A percentile compares a stretch with the other conserved stretches of the same genome.
Evolutionary conservation across 1,140 invertebrate species (phyloP).

Genomic region (Drosophila insularis): DNA sequence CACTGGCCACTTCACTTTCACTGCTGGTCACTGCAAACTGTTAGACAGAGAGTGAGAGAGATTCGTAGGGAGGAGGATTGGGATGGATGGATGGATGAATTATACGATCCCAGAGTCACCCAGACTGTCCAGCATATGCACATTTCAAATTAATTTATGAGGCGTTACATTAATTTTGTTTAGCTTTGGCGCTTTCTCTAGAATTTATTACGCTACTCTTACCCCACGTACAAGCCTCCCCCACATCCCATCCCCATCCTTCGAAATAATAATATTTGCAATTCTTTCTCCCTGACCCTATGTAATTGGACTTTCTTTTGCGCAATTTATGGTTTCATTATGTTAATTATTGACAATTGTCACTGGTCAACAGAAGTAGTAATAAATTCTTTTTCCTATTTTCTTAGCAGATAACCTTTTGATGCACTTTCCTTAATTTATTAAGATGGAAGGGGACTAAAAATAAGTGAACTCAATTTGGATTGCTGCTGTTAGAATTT

Average conservation of each 20-base stretch:
- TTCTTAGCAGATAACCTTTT: conserved; percentile 48
- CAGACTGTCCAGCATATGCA: conserved; percentile 43
- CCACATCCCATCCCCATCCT: conserved; percentile 13
- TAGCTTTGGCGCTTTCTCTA: conserved; percentile 59
- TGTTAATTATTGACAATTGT: conserved; percentile 81
- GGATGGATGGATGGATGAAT: background rate
- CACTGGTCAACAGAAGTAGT: conserved; percentile 35
- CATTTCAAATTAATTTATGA: conserved; percentile 78
- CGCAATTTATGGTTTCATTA: conserved; percentile 77
- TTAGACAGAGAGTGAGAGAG: conserved; percentile 37
- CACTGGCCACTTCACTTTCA: conserved; percentile 59
- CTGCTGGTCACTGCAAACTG: conserved; percentile 33
- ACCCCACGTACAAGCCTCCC: background rate
- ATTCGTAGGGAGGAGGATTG: background rate
- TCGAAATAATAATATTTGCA: conserved; percentile 38
- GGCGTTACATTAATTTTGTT: conserved; percentile 68
- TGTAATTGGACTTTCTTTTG: conserved; percentile 79
- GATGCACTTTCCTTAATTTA: conserved; percentile 55
- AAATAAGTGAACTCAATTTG: background rate
- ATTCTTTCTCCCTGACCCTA: conserved; percentile 23
- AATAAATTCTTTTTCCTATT: conserved; percentile 46
- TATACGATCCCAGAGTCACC: conserved; percentile 7
- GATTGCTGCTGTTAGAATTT: background rate
- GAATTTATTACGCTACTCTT: conserved; percentile 41
- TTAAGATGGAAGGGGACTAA: background rate